These are phyloP conservation scores for Andrena fulva DNA, from an alignment of 2,888 invertebrate species.

Conservation along the genomic window DNA sequence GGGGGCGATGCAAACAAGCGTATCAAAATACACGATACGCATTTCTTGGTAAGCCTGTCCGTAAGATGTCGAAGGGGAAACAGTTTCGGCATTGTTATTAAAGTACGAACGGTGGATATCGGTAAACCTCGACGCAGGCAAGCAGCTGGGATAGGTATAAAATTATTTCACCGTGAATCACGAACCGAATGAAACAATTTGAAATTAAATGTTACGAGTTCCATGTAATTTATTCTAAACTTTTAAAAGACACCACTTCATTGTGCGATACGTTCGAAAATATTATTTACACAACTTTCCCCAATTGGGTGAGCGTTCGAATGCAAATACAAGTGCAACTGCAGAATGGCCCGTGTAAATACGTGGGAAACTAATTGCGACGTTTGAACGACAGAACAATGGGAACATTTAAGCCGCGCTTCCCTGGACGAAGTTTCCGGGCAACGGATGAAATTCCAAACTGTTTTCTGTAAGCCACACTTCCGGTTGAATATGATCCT, in stretches of 20 bases:
- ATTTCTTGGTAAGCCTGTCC: conserved; percentile 36
- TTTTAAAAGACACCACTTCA: no score
- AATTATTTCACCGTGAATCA: no score
- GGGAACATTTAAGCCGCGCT: conserved; percentile 45
- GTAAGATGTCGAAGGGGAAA: conserved; percentile 37
- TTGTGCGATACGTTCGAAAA: background rate
- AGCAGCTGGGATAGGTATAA: no score
- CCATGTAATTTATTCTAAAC: no score
- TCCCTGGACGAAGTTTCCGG: conserved; percentile 43
- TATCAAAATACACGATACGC: conserved; percentile 50
- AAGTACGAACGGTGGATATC: conserved; percentile 18
- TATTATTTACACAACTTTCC: background rate
- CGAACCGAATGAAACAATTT: no score
- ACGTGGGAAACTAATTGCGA: conserved; percentile 62
- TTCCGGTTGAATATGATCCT: conserved; percentile 64
- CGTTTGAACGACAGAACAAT: conserved; percentile 56
- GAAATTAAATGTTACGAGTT: no score
- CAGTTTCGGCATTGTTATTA: conserved; percentile 54
- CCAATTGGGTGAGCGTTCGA: background rate
- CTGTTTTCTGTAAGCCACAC: conserved; percentile 60
- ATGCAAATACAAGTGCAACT: background rate
- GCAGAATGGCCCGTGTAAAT: conserved; percentile 30
- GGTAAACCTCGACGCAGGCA: no score
- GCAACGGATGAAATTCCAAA: conserved; percentile 63
- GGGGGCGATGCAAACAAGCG: conserved; percentile 46